Conservation (phyloP, 2,888 invertebrate species). For the Synergus japonicus region DNA sequence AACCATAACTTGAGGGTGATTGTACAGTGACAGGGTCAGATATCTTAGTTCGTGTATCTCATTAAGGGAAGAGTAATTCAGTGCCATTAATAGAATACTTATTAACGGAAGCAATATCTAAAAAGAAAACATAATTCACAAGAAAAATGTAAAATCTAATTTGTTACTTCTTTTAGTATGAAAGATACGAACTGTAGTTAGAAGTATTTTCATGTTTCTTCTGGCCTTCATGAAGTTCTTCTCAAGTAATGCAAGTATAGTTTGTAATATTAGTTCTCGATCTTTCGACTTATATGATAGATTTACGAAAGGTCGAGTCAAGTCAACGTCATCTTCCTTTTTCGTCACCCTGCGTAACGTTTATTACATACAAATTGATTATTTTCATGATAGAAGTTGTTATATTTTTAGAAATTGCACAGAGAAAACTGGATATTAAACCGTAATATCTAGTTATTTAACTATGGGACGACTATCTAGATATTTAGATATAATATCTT, state of each 20-base stretch:
- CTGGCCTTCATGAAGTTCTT: slow-evolving; percentile 72
- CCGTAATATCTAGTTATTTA: no score
- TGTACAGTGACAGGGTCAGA: not conserved
- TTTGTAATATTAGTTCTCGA: slow-evolving; percentile 65
- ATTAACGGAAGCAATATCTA: slow-evolving; percentile 70
- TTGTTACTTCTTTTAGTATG: slow-evolving; percentile 1
- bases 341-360: slow-evolving; percentile 64
- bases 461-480: no score
- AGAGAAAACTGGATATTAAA: no score
- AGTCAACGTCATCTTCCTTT: slow-evolving; percentile 66
- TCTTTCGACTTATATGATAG: slow-evolving; percentile 66
- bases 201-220: slow-evolving; percentile 66
- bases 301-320: slow-evolving; percentile 59
- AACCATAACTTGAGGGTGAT: slow-evolving; percentile 5
- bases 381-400: not conserved
- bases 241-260: slow-evolving; percentile 68
- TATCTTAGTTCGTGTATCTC: not conserved
- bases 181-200: slow-evolving; percentile 66
- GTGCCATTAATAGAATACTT: slow-evolving; percentile 66
- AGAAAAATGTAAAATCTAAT: not conserved
- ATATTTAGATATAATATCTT: no score
- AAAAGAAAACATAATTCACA: slow-evolving; percentile 39
- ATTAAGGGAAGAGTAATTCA: slow-evolving; percentile 60
- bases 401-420: not conserved
- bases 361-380: not conserved